A percentile compares a stretch with the other conserved stretches of the same genome.
These are phyloP conservation scores for Pheosia gnoma DNA, from an alignment of 2,888 invertebrate species.

Conservation along the genomic window DNA sequence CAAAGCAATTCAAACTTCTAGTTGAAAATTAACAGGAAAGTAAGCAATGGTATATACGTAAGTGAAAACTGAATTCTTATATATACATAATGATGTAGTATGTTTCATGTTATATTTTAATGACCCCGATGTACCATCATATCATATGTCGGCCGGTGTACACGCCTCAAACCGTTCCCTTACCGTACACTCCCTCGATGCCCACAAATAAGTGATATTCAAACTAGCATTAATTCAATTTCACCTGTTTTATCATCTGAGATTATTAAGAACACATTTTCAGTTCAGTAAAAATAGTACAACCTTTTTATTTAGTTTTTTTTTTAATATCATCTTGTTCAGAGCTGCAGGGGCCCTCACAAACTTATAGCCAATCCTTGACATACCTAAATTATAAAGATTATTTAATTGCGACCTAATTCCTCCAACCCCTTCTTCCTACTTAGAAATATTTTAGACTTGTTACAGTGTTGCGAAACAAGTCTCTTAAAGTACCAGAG, in stretches of 20 bases:
- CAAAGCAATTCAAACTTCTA: slow-evolving; percentile 60
- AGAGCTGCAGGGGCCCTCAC: background rate
- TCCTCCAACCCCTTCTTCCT: background rate
- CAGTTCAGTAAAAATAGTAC: background rate
- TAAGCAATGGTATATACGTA: slow-evolving; percentile 18
- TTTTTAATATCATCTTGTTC: background rate
- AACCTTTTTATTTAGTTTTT: background rate
- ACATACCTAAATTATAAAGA: background rate
- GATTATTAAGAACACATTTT: background rate
- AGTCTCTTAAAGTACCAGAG: background rate
- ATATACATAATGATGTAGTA: slow-evolving; percentile 42
- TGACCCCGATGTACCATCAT: slow-evolving; percentile 24
- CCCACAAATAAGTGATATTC: background rate
- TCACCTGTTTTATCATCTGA: background rate
- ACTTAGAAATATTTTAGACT: background rate
- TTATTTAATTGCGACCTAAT: background rate
- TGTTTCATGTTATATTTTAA: slow-evolving; percentile 35
- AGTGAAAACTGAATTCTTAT: slow-evolving; percentile 41
- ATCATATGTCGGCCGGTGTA: background rate
- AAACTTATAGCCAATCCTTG: background rate
- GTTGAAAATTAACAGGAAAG: slow-evolving; percentile 33
- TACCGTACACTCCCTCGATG: slow-evolving; percentile 2
- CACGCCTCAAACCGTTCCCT: background rate
- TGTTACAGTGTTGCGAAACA: background rate
- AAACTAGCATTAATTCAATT: background rate